Evolutionary conservation across 2,888 invertebrate species (phyloP).

Genomic region (Limnephilus auricula): DNA sequence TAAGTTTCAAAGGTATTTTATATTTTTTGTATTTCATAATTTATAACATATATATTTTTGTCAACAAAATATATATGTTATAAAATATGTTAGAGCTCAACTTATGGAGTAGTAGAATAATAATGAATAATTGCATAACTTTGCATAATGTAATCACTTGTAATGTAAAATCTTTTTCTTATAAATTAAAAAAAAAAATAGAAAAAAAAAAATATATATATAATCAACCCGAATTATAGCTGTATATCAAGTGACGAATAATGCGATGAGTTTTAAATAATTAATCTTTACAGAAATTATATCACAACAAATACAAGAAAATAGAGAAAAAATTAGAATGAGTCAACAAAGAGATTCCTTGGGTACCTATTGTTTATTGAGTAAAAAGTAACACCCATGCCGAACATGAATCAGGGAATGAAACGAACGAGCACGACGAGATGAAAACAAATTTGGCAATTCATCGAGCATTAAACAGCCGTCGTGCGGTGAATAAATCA

Average conservation of each 20-base stretch:
- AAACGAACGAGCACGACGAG: background rate
- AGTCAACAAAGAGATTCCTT: background rate
- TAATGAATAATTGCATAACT: too few species aligned
- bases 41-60: too few species aligned
- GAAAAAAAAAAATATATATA: background rate
- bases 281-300: background rate
- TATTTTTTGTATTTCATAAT: too few species aligned
- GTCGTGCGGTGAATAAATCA: conserved; percentile 41
- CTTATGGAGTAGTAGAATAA: too few species aligned
- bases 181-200: too few species aligned
- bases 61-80: too few species aligned
- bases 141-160: too few species aligned
- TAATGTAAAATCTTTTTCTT: too few species aligned
- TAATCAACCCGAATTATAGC: background rate
- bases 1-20: background rate
- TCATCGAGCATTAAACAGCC: conserved; percentile 5
- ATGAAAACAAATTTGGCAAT: conserved; percentile 36
- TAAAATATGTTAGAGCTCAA: too few species aligned
- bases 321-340: background rate
- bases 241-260: too few species aligned
- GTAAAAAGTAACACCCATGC: conserved; percentile 18
- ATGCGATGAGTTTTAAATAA: too few species aligned
- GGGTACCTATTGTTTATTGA: conserved; percentile 24
- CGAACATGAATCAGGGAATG: conserved; percentile 11
- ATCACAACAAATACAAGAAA: background rate